Evolutionary conservation across 2,888 invertebrate species (phyloP), one percentile per base, ranked within the genome.

Genomic region (Scaptomyza polygonia): DNA sequence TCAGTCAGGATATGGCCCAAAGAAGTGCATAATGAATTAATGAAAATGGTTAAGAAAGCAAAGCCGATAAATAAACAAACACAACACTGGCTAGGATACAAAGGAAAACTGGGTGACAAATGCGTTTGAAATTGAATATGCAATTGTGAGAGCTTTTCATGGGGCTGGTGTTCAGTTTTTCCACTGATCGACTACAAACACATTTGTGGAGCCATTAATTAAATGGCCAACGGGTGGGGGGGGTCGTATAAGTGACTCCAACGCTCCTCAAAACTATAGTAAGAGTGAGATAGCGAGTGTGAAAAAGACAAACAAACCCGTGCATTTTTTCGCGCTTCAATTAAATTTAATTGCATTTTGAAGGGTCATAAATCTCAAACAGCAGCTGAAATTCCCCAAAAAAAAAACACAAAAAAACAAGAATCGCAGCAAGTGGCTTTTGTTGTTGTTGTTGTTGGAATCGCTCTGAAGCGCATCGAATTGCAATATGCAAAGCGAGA

Each of bases 321-420:
- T 64, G 71, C 59, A 42, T 77, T 80, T 77, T 74, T 77, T 79
- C 76, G 76, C 77, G 87, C 81, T 82, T 82, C 88, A 88, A 89
- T 88, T 90, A 80, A 90, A 88, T 89, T 90, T 88, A 89, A 90
- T 88, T 83, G 88, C 81, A 77, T 88, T 89, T 82, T 86, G 84
- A 89, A 88, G 82, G 82, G 83, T 77, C 80, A 90, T 90, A 89
- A 89, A 89, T 89, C 81, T 79, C 70, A 63, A 70, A 73, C 85
- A 80, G 78, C 55, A 65, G 64, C 39, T n/a, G n/a, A n/a, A 36
- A 11, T 30, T 3, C 57, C 45, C 74, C n/a, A 32, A 70, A 66
- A 69, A 72, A 47, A 55, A 49, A 64, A 72, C 3, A 48, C 53
- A 49, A 68, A 49, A 64, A 72, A 11, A 48, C 53, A 49, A 68